Evolutionary conservation across 2,888 invertebrate genomes (phyloP).

Genomic region (Chrysina gloriosa): DNA sequence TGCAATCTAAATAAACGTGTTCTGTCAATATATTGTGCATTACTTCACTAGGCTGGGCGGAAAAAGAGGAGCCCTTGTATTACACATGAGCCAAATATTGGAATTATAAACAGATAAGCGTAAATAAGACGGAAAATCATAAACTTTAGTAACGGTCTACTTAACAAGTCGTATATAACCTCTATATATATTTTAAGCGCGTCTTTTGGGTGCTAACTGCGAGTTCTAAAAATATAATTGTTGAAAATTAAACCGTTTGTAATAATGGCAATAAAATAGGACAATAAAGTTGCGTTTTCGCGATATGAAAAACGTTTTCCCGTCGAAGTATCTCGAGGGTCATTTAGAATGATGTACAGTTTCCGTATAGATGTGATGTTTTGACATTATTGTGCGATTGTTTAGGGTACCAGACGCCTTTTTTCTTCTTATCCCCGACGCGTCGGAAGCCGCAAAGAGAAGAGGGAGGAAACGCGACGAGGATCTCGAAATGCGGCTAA

Average conservation of each 20-base stretch:
- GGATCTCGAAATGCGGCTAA: conserved; percentile 16
- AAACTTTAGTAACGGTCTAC: background rate
- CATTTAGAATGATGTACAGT: conserved; percentile 22
- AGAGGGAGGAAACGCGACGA: background rate
- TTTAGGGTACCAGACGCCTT: conserved; percentile 1
- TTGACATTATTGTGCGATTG: conserved; percentile 15
- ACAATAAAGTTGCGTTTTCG: background rate
- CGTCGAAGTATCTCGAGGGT: background rate
- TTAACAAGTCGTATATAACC: background rate
- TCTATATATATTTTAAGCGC: background rate
- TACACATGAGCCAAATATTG: background rate
- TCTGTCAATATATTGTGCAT: no score
- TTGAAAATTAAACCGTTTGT: background rate
- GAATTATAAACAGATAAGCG: background rate
- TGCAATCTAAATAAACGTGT: no score
- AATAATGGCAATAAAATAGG: conserved; percentile 2
- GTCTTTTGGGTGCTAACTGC: no score
- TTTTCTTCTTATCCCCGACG: background rate
- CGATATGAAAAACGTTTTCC: background rate
- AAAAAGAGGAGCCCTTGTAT: no score
- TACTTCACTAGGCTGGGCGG: no score
- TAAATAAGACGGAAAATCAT: background rate
- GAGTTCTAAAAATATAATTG: no score
- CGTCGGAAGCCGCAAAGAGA: background rate
- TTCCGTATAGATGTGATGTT: background rate